Percentiles rank a stretch among this genome's conserved stretches.
Conservation (phyloP, 2,888 invertebrate species). For the Papilio protenor region DNA sequence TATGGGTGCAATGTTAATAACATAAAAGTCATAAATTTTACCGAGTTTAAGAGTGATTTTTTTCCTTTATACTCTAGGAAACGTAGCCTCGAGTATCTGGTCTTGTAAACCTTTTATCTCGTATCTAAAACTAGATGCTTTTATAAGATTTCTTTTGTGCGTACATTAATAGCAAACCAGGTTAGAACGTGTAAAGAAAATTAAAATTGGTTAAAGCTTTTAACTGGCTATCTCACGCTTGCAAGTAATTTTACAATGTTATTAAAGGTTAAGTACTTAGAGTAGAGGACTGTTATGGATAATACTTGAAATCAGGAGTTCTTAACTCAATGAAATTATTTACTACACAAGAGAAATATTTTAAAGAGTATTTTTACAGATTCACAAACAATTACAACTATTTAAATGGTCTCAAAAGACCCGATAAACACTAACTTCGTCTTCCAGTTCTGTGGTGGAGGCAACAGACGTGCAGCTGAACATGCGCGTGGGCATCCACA, state of each 20-base stretch:
- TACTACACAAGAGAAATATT: too few relatives aligned
- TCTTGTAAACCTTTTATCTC: conserved; percentile 32
- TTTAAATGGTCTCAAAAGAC: too few relatives aligned
- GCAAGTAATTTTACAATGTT: neutral
- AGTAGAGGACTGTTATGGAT: neutral
- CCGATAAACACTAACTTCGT: neutral
- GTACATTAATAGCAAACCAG: conserved; percentile 31
- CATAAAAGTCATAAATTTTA: conserved; percentile 59
- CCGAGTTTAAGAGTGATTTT: conserved; percentile 51
- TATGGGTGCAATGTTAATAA: conserved; percentile 49
- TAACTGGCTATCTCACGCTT: conserved; percentile 20
- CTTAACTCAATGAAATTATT: too few relatives aligned
- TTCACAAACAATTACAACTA: too few relatives aligned
- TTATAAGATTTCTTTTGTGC: conserved; percentile 43
- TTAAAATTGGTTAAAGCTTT: conserved; percentile 22
- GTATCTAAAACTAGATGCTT: conserved; percentile 26
- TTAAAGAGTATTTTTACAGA: too few relatives aligned
- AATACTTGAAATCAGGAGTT: neutral
- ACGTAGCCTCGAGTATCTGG: neutral
- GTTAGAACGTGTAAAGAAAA: conserved; percentile 16
- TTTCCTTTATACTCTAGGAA: conserved; percentile 44
- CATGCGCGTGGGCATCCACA: conserved; percentile 70
- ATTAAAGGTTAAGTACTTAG: neutral
- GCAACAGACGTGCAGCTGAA: conserved; percentile 94
- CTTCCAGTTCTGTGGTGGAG: conserved; percentile 91